Evolutionary conservation across 2,888 invertebrate species (phyloP), one percentile per base, ranked within the genome.

Genomic region (Hydraecia micacea): DNA sequence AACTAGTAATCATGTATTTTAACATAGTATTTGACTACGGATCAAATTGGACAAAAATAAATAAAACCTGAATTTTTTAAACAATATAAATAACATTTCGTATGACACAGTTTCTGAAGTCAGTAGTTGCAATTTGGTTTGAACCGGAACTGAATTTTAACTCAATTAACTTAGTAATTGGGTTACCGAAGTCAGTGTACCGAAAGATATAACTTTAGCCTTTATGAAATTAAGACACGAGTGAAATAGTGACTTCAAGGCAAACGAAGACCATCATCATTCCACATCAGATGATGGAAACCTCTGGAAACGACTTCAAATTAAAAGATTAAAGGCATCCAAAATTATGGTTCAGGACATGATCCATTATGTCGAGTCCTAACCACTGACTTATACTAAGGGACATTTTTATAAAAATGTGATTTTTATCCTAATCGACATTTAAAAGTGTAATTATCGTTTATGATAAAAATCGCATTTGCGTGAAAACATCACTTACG

Each of bases 141-240:
- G 46, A 79, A 42, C 32, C 21, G 21, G 62, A 69, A 69, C 32
- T 42, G 21, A 62, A 77, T 79, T 52, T 52, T 62, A 52, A 42
- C 62, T 21, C 60, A 75, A 79, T 79, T 79, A 42, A 21, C 39
- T 62, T 32, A n/a, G 32, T 79, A 79, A 69, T 79, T 79, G n/a
- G n/a, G 39, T 69, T 70, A 15, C 32, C 8, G n/a, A 79, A 52
- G 11, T n/a, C 52, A 32, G 21, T 42, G 32, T 49, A 42, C 25
- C n/a, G 15, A 79, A 69, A 52, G 21, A 42, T 25, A 25, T 39
- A 32, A 36, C 49, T 58, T 75, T 15, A 25, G 36, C 46, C 28
- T 63, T 39, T 21, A 32, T 4, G 42, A 75, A 75, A 75, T 32
- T n/a, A 32, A 63, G 52, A 63, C 0, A 3, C 25, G 6, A 25